Conservation (phyloP, 2,113 vertebrate genomes). For the Myrmecobius fasciatus region DNA sequence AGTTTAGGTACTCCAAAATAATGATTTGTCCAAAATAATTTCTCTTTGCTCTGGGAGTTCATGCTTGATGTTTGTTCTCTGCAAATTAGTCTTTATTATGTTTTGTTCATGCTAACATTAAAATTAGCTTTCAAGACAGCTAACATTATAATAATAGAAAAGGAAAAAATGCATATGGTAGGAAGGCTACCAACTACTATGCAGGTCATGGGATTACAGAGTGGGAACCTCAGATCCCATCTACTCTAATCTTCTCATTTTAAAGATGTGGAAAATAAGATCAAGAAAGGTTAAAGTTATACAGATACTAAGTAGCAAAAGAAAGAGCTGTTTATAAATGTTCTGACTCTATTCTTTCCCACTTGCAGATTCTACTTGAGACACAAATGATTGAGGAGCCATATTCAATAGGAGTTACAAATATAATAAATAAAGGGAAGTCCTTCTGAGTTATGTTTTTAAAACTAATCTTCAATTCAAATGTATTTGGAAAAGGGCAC, state of each 20-base stretch:
- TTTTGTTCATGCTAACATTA: neutral
- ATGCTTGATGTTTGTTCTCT: neutral
- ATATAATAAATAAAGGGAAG: too few species aligned
- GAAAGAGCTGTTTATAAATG: neutral
- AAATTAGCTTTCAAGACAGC: neutral
- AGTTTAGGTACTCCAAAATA: neutral
- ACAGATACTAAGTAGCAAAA: neutral
- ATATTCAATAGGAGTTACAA: neutral
- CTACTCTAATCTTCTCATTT: neutral
- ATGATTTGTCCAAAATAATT: neutral
- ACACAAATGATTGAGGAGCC: neutral
- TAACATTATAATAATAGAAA: neutral
- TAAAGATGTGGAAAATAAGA: neutral
- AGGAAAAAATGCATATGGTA: neutral
- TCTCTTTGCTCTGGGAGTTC: neutral
- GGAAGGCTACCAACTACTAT: neutral
- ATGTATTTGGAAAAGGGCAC: neutral
- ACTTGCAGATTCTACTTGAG: neutral
- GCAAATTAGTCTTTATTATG: neutral
- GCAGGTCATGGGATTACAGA: neutral
- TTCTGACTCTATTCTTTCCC: neutral
- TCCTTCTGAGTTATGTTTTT: neutral
- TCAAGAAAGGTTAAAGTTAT: neutral
- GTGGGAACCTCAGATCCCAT: too few species aligned
- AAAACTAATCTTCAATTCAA: neutral